Base-by-base conservation (phyloP, 2,113 vertebrate genomes). In the Tachysurus fulvidraco region DNA sequence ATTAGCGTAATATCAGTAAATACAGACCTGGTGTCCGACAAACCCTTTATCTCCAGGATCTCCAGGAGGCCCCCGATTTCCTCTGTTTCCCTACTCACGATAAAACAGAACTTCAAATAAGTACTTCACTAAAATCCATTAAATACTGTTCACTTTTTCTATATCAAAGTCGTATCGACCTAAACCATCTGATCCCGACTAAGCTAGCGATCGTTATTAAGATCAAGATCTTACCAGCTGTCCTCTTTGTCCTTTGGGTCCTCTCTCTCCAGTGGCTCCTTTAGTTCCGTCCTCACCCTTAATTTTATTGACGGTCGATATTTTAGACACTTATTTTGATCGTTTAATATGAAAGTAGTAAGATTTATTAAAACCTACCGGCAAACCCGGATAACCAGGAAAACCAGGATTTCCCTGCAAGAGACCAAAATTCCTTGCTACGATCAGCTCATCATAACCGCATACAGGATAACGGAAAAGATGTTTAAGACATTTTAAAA, bases 251-350 rank as follows among this genome's bases (percentile, higher is more conserved):
- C 97, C 97, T 93, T 96, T 97, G 12, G 57, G 83, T 77, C 97
- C 97, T 25, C 90, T 92, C 7, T 86, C 62, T 89, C 97, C 97
- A 92, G 30, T 71, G 5, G 76, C 17, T 62, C 97, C 97, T 0
- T 67, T 81, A 28, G 89, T 81, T n/a, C 97, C 97, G 77, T 91
- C 91, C 89, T 97, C 95, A 79, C 97, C 97, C 96, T 98, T 21
- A 13, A 11, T n/a, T 81, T 73, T 4, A 46, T 23, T 36, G 57
- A 82, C 5, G 28, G 0, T 28, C 21, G 30, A 30, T 46, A 4
- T 55, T 30, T 59, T 7, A 36, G 11, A 46, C 4, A 0, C 2
- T 21, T 9, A 44, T 73, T 73, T 46, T 1, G 5, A 50, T 74
- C 4, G 44, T 71, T 36, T 28, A 41, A 59, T 59, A 54, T 36